Percentiles rank a stretch among this genome's conserved stretches.
Conservation (phyloP, 2,113 vertebrate species). For the Cichladusa arquata region DNA sequence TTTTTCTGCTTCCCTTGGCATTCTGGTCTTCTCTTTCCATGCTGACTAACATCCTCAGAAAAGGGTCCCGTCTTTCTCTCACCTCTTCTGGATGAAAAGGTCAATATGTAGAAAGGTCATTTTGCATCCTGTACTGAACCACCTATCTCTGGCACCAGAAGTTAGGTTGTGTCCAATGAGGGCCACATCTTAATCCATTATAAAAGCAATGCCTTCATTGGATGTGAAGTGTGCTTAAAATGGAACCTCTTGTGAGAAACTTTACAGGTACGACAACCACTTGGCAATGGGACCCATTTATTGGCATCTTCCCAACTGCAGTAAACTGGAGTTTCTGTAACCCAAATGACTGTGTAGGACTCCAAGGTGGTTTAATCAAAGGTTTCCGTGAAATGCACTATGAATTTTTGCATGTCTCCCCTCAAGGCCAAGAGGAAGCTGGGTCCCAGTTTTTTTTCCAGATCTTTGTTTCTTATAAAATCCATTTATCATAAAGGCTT, state of each 20-base stretch:
- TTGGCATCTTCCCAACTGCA: not conserved
- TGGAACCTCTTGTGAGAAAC: not conserved
- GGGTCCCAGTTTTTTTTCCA: not conserved
- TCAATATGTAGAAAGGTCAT: not conserved
- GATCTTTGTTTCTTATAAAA: not conserved
- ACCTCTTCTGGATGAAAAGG: not conserved
- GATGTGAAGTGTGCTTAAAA: not conserved
- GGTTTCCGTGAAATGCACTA: not conserved
- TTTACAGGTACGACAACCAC: not conserved
- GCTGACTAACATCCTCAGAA: not conserved
- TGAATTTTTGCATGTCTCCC: not conserved
- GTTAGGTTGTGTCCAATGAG: not conserved
- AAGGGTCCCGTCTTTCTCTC: not conserved
- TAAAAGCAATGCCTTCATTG: conserved; percentile 24
- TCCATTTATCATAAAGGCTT: not conserved
- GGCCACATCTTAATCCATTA: not conserved
- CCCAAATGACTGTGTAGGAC: rapidly evolving
- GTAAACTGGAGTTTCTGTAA: not conserved
- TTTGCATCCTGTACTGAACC: not conserved
- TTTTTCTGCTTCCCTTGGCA: not conserved
- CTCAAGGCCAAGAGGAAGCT: not conserved
- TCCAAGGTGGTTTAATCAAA: not conserved
- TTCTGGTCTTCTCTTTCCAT: not conserved
- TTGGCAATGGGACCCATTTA: not conserved
- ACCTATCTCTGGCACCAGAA: not conserved